Conservation (phyloP, 1,140 invertebrate genomes). For the Choristoneura fumiferana region DNA sequence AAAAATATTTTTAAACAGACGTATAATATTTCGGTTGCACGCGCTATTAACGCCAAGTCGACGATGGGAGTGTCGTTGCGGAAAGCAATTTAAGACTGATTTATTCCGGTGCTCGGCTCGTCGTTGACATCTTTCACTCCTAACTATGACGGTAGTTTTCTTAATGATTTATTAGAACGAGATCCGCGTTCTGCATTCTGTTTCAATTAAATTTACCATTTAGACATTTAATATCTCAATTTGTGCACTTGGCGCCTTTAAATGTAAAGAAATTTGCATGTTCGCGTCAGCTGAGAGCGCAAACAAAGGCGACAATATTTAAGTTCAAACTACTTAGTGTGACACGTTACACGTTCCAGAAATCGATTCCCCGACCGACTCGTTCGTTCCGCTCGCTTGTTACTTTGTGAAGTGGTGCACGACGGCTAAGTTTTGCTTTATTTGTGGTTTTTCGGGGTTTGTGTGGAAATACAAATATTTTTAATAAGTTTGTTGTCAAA, state of each 20-base stretch:
- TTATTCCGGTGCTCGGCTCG: slow-evolving; percentile 50
- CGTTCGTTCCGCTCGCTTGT: slow-evolving; percentile 57
- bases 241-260: background rate
- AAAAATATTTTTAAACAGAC: slow-evolving; percentile 61
- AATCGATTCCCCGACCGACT: slow-evolving; percentile 36
- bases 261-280: background rate
- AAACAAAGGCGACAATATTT: slow-evolving; percentile 12
- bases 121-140: slow-evolving; percentile 57
- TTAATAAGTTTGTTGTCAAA: slow-evolving; percentile 40
- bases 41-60: slow-evolving; percentile 69
- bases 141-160: slow-evolving; percentile 66
- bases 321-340: slow-evolving; percentile 18
- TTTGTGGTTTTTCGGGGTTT: slow-evolving; percentile 56
- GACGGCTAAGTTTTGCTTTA: slow-evolving; percentile 48
- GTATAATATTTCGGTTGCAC: slow-evolving; percentile 67
- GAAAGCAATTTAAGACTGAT: slow-evolving; percentile 72
- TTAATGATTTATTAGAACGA: slow-evolving; percentile 56
- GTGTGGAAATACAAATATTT: slow-evolving; percentile 33
- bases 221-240: slow-evolving; percentile 15
- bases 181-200: slow-evolving; percentile 35
- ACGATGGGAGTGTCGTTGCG: slow-evolving; percentile 64
- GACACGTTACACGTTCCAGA: slow-evolving; percentile 20
- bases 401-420: slow-evolving; percentile 55
- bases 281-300: background rate
- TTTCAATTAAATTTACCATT: slow-evolving; percentile 43